Base-by-base conservation (phyloP, 2,797 vertebrate species). In the Paratrypauchen microcephalus region DNA sequence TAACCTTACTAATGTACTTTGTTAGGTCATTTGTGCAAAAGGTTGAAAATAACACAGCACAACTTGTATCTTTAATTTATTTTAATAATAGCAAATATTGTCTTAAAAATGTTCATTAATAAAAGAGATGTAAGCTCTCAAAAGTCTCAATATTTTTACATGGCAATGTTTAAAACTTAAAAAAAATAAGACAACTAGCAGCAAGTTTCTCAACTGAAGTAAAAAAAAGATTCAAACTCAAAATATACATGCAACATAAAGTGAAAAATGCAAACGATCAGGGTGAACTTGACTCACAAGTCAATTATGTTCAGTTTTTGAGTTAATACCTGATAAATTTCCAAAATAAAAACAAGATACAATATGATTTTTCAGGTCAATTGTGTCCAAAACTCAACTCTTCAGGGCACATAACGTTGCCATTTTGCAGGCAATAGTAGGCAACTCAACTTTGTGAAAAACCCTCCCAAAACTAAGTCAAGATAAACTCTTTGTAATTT, bases 41-140 rank as follows among this genome's bases (percentile, higher is more conserved):
- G 6, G 60, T 47, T 9, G 18, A 4, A 61, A 47, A 32, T 64
- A 32, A 21, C 63, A 50, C 65, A 64, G 86, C 76, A 87, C 78
- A 89, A 91, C 90, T 87, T 81, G 85, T 85, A 81, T 76, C 47
- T 88, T 89, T 87, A 90, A 86, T 88, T 86, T 73, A 89, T 88
- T 88, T 86, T 75, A 79, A 80, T 87, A 88, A 81, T 78, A 89
- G 84, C 73, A 92, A 91, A 91, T 88, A 68, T 77, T 59, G 86
- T 79, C 77, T 88, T 87, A 91, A 83, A 92, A 93, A 91, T 86
- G 71, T 84, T 79, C 73, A 81, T 83, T 85, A 86, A 88, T 86
- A 88, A 87, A 87, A 88, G 85, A 75, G 82, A 83, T 80, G 76
- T 71, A 76, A 84, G 75, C 75, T 77, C 79, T 83, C 70, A 70